These are phyloP conservation scores for Acrobasis suavella DNA, from an alignment of 2,888 invertebrate genomes.

Conservation along the genomic window DNA sequence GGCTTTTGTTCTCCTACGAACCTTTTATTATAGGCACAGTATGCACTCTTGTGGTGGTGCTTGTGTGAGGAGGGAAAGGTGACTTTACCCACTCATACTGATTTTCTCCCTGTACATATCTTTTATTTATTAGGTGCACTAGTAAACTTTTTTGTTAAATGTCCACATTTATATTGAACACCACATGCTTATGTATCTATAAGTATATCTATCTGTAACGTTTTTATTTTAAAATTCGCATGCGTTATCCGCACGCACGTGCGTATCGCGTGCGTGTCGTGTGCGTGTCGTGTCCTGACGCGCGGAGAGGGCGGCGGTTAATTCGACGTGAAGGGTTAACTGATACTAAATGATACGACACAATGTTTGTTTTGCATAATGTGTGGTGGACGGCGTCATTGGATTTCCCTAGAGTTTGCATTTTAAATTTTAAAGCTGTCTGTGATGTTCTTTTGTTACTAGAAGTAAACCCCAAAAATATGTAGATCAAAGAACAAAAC, in stretches of 20 bases:
- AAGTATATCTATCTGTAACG: not conserved
- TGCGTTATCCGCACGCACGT: slow-evolving; percentile 11
- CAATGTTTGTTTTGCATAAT: slow-evolving; percentile 17
- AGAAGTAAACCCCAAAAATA: too few species aligned
- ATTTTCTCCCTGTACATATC: too few species aligned
- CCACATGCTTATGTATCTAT: too few species aligned
- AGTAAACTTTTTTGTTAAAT: too few species aligned
- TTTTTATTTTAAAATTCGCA: not conserved
- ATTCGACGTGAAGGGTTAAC: slow-evolving; percentile 39
- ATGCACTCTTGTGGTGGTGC: too few species aligned
- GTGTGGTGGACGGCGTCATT: slow-evolving; percentile 3
- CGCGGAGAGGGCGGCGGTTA: slow-evolving; percentile 30
- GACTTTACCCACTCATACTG: too few species aligned
- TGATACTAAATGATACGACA: slow-evolving; percentile 22
- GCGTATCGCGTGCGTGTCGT: slow-evolving; percentile 23
- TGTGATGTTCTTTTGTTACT: not conserved
- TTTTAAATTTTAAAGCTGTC: not conserved
- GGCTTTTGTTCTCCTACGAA: too few species aligned
- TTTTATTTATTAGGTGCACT: too few species aligned
- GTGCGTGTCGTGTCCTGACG: slow-evolving; percentile 16
- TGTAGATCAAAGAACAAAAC: too few species aligned
- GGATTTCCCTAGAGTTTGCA: slow-evolving; percentile 5
- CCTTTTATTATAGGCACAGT: too few species aligned
- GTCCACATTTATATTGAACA: too few species aligned
- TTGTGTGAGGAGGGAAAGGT: too few species aligned